Evolutionary conservation across 2,888 invertebrate species (phyloP).

Genomic region (Capitulum mitella): DNA sequence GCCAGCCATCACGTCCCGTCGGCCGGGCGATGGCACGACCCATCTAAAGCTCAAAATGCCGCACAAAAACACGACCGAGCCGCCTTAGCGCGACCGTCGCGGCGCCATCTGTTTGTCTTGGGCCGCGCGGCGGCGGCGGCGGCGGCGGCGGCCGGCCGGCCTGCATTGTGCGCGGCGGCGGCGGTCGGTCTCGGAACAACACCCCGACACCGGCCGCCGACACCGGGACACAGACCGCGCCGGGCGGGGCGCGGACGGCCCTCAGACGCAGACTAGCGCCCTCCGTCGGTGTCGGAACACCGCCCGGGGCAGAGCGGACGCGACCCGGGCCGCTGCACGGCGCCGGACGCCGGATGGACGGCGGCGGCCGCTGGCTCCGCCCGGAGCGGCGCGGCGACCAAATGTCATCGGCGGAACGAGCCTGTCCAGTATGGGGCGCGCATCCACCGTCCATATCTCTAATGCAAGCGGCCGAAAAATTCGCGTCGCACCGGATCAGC

Average conservation of each 20-base stretch:
- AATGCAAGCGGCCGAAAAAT: not conserved
- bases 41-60: constrained; percentile 7
- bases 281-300: too few species aligned
- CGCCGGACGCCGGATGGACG: too few species aligned
- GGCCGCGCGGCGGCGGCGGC: too few species aligned
- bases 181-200: too few species aligned
- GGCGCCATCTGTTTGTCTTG: not conserved
- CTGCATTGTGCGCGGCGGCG: constrained; percentile 6
- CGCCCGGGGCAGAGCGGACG: too few species aligned
- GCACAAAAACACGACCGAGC: not conserved
- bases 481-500: not conserved
- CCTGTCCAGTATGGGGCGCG: not conserved
- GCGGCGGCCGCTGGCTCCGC: too few species aligned
- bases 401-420: not conserved
- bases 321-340: too few species aligned
- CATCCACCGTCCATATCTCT: not conserved
- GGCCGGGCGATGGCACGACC: not conserved
- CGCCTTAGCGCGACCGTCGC: not conserved
- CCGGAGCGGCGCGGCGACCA: not conserved
- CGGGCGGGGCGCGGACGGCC: too few species aligned
- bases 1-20: not conserved
- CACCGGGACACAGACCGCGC: not conserved
- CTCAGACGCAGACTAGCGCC: too few species aligned
- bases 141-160: not conserved
- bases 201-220: not conserved